A percentile compares a stretch with the other conserved stretches of the same genome.
Conservation (phyloP, 2,113 vertebrate species). For the Hippocampus comes region DNA sequence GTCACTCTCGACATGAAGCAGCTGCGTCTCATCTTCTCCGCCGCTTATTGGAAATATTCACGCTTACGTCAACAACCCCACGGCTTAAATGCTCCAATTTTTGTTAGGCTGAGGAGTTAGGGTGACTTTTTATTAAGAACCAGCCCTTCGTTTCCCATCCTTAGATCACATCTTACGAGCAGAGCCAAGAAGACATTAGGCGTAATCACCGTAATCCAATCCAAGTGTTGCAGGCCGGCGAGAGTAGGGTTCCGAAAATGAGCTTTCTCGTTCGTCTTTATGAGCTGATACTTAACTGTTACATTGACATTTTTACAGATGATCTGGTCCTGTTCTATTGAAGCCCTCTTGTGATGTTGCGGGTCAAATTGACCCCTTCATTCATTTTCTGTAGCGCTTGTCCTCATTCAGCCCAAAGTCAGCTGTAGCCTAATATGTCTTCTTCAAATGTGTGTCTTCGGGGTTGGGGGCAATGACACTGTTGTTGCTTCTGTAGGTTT, state of each 20-base stretch:
- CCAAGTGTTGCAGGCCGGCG: slow-evolving; percentile 34
- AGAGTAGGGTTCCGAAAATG: slow-evolving; percentile 17
- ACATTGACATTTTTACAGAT: slow-evolving; percentile 44
- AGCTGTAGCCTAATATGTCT: background rate
- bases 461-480: slow-evolving; percentile 22
- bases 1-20: slow-evolving; percentile 44
- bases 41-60: slow-evolving; percentile 32
- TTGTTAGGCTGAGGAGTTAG: slow-evolving; percentile 5
- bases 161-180: slow-evolving; percentile 17
- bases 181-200: slow-evolving; percentile 49
- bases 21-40: slow-evolving; percentile 54
- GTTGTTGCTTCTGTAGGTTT: slow-evolving; percentile 36
- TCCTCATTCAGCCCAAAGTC: background rate
- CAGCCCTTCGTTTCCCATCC: slow-evolving; percentile 31
- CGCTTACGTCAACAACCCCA: slow-evolving; percentile 25
- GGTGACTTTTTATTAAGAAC: slow-evolving; percentile 35
- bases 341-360: background rate
- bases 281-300: slow-evolving; percentile 23
- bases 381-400: slow-evolving; percentile 4
- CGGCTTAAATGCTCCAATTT: slow-evolving; percentile 13
- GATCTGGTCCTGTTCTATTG: background rate
- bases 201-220: slow-evolving; percentile 26
- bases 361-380: slow-evolving; percentile 31
- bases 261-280: slow-evolving; percentile 33
- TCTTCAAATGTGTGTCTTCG: slow-evolving; percentile 18